Conservation (phyloP, 2,888 invertebrate genomes). For the Aproaerema taeniolella region DNA sequence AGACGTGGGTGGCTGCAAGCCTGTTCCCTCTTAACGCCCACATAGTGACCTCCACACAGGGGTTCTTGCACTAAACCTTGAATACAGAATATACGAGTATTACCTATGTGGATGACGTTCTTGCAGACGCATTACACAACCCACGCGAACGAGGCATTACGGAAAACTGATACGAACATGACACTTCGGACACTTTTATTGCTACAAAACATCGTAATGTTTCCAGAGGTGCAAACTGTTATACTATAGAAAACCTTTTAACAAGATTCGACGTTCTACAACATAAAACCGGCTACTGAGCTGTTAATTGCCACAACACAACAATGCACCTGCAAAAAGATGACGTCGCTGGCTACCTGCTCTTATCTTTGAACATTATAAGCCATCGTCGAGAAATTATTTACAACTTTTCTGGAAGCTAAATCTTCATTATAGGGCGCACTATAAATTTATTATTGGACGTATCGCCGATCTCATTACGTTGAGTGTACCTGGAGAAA, state of each 20-base stretch:
- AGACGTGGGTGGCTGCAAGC: conserved; percentile 56
- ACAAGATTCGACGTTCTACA: conserved; percentile 14
- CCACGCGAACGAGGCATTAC: conserved; percentile 5
- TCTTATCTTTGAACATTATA: conserved; percentile 59
- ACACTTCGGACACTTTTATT: conserved; percentile 5
- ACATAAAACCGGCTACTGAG: conserved; percentile 18
- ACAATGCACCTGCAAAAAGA: conserved; percentile 35
- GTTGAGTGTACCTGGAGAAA: conserved; percentile 20
- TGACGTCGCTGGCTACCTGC: conserved; percentile 45
- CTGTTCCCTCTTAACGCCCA: conserved; percentile 47
- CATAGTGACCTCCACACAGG: conserved; percentile 56
- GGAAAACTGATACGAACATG: conserved; percentile 6
- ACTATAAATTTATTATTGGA: conserved; percentile 50
- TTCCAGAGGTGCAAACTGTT: too few species aligned
- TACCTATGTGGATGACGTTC: conserved; percentile 33
- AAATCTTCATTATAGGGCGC: conserved; percentile 65
- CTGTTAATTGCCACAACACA: conserved; percentile 24
- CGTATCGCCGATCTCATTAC: conserved; percentile 59
- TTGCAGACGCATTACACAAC: conserved; percentile 11
- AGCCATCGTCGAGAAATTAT: conserved; percentile 33
- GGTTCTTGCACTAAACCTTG: conserved; percentile 29
- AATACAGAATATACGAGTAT: too few species aligned
- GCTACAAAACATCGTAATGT: too few species aligned
- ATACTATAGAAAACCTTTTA: conserved; percentile 15
- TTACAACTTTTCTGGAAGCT: conserved; percentile 41